A percentile compares a stretch with the other conserved stretches of the same genome.
Evolutionary conservation across 2,888 invertebrate species (phyloP).

Genomic region (Melangyna quadrimaculata): DNA sequence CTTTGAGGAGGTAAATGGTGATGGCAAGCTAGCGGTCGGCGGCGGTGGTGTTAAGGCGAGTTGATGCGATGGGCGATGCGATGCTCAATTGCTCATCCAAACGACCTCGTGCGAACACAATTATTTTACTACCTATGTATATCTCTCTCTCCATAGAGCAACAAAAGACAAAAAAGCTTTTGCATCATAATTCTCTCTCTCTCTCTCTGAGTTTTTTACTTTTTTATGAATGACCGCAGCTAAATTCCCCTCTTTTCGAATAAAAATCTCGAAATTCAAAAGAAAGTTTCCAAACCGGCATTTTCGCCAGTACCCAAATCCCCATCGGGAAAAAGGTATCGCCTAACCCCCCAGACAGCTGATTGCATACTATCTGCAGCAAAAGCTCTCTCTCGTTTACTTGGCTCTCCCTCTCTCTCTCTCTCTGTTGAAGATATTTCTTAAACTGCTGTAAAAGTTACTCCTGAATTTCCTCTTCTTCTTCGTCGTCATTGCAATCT

Average conservation of each 20-base stretch:
- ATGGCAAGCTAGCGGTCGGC: no score
- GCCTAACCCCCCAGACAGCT: constrained; percentile 29
- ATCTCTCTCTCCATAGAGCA: background rate
- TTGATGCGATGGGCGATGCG: background rate
- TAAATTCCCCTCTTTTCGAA: constrained; percentile 21
- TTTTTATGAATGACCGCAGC: constrained; percentile 60
- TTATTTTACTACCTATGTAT: background rate
- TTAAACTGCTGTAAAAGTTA: constrained; percentile 27
- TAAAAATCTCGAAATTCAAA: constrained; percentile 61
- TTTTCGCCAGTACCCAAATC: background rate
- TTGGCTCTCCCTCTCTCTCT: background rate
- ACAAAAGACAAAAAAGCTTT: constrained; percentile 41
- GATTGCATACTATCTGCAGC: constrained; percentile 36
- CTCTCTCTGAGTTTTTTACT: constrained; percentile 10
- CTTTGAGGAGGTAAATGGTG: background rate
- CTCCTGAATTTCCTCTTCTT: no score
- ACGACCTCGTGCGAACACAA: constrained; percentile 48
- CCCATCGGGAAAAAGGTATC: background rate
- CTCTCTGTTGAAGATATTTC: constrained; percentile 7
- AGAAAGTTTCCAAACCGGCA: constrained; percentile 58
- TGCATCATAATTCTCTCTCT: background rate
- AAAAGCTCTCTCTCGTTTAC: constrained; percentile 7
- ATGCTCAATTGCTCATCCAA: constrained; percentile 13
- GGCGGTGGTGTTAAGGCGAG: background rate
- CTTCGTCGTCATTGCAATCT: constrained; percentile 34